Base-by-base conservation (phyloP, 2,888 invertebrate genomes). In the Vandiemenella viatica region DNA sequence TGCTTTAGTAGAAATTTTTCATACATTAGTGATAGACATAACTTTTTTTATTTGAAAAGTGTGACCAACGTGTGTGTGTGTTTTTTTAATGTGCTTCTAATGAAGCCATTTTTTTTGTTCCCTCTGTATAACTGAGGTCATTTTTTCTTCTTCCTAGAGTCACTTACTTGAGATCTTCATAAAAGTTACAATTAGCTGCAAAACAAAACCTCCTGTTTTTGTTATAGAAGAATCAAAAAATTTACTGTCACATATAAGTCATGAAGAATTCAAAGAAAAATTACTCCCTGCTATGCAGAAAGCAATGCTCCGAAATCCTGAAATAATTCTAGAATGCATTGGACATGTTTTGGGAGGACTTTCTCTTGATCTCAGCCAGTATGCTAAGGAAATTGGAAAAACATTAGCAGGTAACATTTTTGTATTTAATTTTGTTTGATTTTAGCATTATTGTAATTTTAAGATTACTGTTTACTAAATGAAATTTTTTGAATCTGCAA, bases 251-350 rank as follows among this genome's bases (percentile, higher is more conserved):
- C 68, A 75, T 49, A 64, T 85, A 13, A 71, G 68, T 16, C 71
- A 75, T 52, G 72, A 73, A 0, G 84, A 86, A 46, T 88, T 93
- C 58, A 79, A 82, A 59, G 75, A 73, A 42, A 69, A 69, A 5
- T 65, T 96, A 40, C 69, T 92, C 52, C 92, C 95, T 1, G 82
- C 89, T 1, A 69, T 93, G 48, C 88, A 91, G 64, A 91, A 92
- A 64, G 81, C 90, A 17, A 83, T 96, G 79, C 70, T 97, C 21
- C 71, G 97, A 45, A 93, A 88, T 67, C 95, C 97, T 0, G 97
- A 97, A 72, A 79, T 90, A 46, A 83, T 88, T 53, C 73, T 93
- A 17, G 78, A 84, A 63, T 79, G 81, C 16, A 83, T 93, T 32
- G 85, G 85, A 0, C 72, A 80, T 43, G 79, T 92, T 51, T 66